A percentile compares a stretch with the other conserved stretches of the same genome.
Evolutionary conservation across 2,113 vertebrate genomes (phyloP).

Genomic region (Leptobrachium leishanense): DNA sequence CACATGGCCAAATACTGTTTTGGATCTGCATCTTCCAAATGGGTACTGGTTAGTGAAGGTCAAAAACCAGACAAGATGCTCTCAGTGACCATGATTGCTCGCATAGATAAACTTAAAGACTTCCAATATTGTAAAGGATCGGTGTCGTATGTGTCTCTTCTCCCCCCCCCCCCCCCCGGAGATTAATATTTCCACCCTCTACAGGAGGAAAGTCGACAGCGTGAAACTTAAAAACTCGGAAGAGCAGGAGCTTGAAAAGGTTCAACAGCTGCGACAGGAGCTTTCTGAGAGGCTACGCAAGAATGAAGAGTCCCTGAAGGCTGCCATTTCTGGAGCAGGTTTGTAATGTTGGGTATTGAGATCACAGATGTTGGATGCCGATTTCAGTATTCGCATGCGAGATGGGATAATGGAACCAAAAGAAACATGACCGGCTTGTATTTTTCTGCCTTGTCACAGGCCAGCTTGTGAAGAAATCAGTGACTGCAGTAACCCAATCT

Average conservation of each 20-base stretch:
- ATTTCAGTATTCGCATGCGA: not conserved
- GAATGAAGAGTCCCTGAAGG: constrained; percentile 85
- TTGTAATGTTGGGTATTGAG: constrained; percentile 46
- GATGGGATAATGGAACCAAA: not conserved
- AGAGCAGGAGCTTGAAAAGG: constrained; percentile 82
- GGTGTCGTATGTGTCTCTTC: too few relatives aligned
- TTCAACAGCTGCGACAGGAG: constrained; percentile 80
- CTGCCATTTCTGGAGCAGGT: constrained; percentile 84
- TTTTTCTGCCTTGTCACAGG: constrained; percentile 60
- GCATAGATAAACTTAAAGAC: too few relatives aligned
- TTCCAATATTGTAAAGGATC: too few relatives aligned
- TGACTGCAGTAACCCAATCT: constrained; percentile 76
- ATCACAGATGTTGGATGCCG: too few relatives aligned
- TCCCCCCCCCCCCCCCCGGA: too few relatives aligned
- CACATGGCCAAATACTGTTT: too few relatives aligned
- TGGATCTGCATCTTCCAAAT: too few relatives aligned
- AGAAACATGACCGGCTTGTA: not conserved
- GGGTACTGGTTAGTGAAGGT: too few relatives aligned
- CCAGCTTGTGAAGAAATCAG: constrained; percentile 71
- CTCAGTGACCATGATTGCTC: too few relatives aligned
- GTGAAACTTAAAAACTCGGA: constrained; percentile 74
- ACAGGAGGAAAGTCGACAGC: constrained; percentile 60
- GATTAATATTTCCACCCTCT: too few relatives aligned
- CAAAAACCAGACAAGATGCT: too few relatives aligned
- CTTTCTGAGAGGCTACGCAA: constrained; percentile 78